Base-by-base conservation (phyloP, 1,140 invertebrate species). In the Papilio aristodemus region DNA sequence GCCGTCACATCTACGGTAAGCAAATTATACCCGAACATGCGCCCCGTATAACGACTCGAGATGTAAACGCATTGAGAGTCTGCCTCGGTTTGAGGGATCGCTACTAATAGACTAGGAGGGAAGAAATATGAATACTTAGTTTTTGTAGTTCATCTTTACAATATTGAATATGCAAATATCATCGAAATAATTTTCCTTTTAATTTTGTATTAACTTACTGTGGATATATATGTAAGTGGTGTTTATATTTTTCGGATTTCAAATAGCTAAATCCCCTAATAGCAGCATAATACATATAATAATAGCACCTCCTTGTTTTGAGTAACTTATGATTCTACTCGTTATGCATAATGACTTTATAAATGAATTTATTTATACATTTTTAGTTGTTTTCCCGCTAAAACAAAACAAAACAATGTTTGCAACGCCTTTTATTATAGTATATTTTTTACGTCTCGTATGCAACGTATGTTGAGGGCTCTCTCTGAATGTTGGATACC, bases 1-100 rank as follows among this genome's bases (percentile, higher is more conserved):
- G 76, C 81, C 76, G 82, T 81, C 81, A 86, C 80, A 91, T 91
- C 87, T 91, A 84, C 77, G 77, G 80, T 85, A 83, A 80, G 76
- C 75, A 81, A 86, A 83, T 86, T 84, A 86, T 82, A 77, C 77
- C 73, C 71, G 67, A 54, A 54, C 63, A 66, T 32, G 63, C 39
- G 14, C 37, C 39, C 27, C 4, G 43, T 36, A 50, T 66, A 66
- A 66, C 41, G 63, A 66, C n/a, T 11, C 39, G 13, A 22, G 62
- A 46, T 32, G 41, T 46, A 36, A 27, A 19, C 39, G 22, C 22
- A 9, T 3, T 22, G 36, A 62, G 27, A 37, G 59, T 37, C 59
- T 38, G 59, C 32, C 14, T 36, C 39, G 41, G 36, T 66, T 27
- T 66, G 22, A 25, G 39, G 63, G 41, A 43, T 64, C 39, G 38